Conservation (phyloP, 1,140 invertebrate species). For the Trichoplusia ni region DNA sequence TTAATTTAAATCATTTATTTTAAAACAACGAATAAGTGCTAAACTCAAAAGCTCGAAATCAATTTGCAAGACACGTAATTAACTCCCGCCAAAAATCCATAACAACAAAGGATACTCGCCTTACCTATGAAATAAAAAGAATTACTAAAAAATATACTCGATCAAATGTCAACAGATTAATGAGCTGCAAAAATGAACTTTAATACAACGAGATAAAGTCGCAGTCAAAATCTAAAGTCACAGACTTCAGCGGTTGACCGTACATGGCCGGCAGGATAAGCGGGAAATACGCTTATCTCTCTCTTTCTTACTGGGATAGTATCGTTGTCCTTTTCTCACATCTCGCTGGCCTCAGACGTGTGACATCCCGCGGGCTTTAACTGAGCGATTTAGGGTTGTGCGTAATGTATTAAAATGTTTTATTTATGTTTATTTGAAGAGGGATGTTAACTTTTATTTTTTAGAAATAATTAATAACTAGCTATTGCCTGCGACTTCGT, state of each 20-base stretch:
- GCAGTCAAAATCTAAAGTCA: too few relatives aligned
- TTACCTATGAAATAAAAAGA: constrained; percentile 41
- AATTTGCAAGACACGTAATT: background rate
- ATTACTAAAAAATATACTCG: too few relatives aligned
- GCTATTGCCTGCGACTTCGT: too few relatives aligned
- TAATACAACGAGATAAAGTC: too few relatives aligned
- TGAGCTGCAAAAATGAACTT: too few relatives aligned
- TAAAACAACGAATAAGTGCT: background rate
- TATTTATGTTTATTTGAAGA: background rate
- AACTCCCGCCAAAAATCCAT: constrained; percentile 21
- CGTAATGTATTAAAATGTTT: constrained; percentile 11
- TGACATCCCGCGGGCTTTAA: constrained; percentile 72
- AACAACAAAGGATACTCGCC: background rate
- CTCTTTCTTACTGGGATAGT: constrained; percentile 37
- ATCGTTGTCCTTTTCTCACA: constrained; percentile 61
- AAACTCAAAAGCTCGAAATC: background rate
- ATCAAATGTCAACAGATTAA: too few relatives aligned
- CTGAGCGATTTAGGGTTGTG: constrained; percentile 65
- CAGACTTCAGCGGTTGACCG: too few relatives aligned
- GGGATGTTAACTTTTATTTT: background rate
- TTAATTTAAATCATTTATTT: too few relatives aligned
- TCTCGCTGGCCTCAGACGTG: constrained; percentile 70
- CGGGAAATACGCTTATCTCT: constrained; percentile 44
- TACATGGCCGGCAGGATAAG: constrained; percentile 26
- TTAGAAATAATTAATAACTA: background rate